These are phyloP conservation scores for Margarornis squamiger DNA, from an alignment of 2,797 vertebrate genomes.

Conservation along the genomic window DNA sequence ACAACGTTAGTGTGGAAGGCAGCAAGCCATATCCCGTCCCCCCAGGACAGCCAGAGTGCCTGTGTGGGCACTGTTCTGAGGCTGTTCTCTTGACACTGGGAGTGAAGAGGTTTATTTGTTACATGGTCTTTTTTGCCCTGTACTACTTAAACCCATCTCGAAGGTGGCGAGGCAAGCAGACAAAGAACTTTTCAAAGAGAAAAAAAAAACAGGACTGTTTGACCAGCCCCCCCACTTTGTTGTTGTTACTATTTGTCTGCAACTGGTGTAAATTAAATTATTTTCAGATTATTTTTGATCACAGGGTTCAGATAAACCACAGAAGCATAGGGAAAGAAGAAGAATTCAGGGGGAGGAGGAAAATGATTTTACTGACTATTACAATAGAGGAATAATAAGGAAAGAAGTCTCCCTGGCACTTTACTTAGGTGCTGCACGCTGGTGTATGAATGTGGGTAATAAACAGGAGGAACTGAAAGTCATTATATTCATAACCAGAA, in stretches of 20 bases:
- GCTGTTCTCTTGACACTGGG: background rate
- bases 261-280: background rate
- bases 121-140: background rate
- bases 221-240: background rate
- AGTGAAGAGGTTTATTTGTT: background rate
- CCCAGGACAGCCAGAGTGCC: too few relatives aligned
- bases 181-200: background rate
- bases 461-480: background rate
- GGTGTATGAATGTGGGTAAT: background rate
- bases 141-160: background rate
- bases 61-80: rapidly evolving
- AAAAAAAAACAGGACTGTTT: background rate
- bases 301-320: background rate
- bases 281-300: background rate
- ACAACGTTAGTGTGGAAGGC: rapidly evolving
- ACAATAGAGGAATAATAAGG: background rate
- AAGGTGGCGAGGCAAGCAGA: background rate
- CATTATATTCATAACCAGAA: background rate
- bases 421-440: background rate
- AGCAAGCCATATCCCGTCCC: too few relatives aligned
- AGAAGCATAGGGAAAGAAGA: background rate
- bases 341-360: background rate
- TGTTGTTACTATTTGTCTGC: background rate
- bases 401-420: background rate
- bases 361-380: background rate